A percentile compares a stretch with the other conserved stretches of the same genome.
Conservation (phyloP, 2,888 invertebrate genomes). For the Mesorhabditis belari region DNA sequence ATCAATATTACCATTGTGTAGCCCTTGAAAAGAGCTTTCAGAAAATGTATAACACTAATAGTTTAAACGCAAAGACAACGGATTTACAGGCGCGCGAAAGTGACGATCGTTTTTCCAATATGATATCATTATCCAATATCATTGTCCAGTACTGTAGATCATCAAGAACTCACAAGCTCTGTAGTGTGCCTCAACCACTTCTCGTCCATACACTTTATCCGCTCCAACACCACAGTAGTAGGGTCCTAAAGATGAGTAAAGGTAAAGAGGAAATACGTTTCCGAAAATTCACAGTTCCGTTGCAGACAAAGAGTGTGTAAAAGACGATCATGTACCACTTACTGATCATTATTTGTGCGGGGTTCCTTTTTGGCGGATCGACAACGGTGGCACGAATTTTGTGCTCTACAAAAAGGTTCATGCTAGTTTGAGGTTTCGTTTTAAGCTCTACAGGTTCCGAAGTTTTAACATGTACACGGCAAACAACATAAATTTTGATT, state of each 20-base stretch:
- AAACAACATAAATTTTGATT: background rate
- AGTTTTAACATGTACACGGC: too few species aligned
- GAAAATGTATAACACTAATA: too few species aligned
- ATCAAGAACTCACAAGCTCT: conserved; percentile 65
- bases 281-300: background rate
- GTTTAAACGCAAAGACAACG: too few species aligned
- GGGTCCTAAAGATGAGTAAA: conserved; percentile 64
- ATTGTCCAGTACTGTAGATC: too few species aligned
- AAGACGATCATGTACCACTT: background rate
- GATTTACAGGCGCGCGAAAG: too few species aligned
- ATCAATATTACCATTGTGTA: too few species aligned
- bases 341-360: background rate
- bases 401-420: background rate
- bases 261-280: too few species aligned
- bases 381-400: background rate
- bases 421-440: background rate
- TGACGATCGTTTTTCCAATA: too few species aligned
- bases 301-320: too few species aligned
- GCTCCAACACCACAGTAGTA: conserved; percentile 97
- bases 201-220: conserved; percentile 84
- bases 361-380: background rate
- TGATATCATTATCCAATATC: too few species aligned
- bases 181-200: conserved; percentile 91
- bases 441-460: too few species aligned
- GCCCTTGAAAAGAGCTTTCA: too few species aligned